Base-by-base conservation (phyloP, 2,888 invertebrate genomes). In the Pristionchus japonicus region DNA sequence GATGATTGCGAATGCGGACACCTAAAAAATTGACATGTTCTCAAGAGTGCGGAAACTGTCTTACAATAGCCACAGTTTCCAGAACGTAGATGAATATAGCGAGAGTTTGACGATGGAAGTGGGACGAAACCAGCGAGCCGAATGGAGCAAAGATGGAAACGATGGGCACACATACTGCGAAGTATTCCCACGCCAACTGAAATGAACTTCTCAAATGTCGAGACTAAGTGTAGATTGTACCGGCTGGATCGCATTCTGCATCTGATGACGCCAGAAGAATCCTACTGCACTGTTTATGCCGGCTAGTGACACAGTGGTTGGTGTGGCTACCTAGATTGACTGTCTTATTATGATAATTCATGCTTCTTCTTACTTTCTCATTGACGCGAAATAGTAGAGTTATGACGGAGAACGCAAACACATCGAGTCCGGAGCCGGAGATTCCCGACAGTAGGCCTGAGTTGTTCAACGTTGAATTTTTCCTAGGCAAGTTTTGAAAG, bases 311-410 rank as follows among this genome's bases (percentile, higher is more conserved):
- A 94, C 93, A 1, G 91, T 91, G 0, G 93, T 93, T n/a, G 93
- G 93, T 3, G 93, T 94, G 43, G 94, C 93, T 7, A 93, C 91
- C 88, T 94, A n/a, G n/a, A n/a, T n/a, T n/a, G n/a, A n/a, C n/a
- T n/a, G n/a, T n/a, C n/a, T n/a, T n/a, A n/a, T n/a, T n/a, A n/a
- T n/a, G n/a, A n/a, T n/a, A n/a, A n/a, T n/a, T n/a, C n/a, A n/a
- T n/a, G n/a, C n/a, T n/a, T n/a, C n/a, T n/a, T n/a, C 20, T 7
- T 31, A 80, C 87, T 64, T 80, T 80, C n/a, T 80, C 77, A 57
- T 87, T 87, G 4, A 87, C 70, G 11, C 91, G 86, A 83, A 92
- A 92, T 7, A 90, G 87, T 23, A 92, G 88, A 3, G 92, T 92
- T n/a, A 92, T 88, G 7, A 93, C 87, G 23, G 93, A 92, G 89